phyloP scores from a whole-genome alignment of 2,113 vertebrate species.

The Leptobrachium leishanense region DNA sequence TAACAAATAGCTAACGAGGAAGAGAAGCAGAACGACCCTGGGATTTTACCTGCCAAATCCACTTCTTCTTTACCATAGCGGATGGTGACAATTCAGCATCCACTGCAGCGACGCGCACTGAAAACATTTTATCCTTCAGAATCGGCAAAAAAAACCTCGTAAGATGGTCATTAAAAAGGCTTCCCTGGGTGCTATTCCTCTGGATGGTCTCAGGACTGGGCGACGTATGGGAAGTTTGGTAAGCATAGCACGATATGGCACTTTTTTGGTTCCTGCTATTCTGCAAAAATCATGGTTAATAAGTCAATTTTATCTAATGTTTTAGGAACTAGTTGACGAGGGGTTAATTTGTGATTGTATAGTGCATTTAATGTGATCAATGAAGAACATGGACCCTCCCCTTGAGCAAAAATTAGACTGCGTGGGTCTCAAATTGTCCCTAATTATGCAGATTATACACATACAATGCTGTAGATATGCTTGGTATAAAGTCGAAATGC shows the following conservation, averaged over 20 bases:
- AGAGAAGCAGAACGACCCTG: slow-evolving; percentile 10
- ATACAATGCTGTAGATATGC: too few species aligned
- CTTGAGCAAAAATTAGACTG: too few species aligned
- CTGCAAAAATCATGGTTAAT: too few species aligned
- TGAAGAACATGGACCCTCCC: too few species aligned
- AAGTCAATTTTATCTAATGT: too few species aligned
- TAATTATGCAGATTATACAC: too few species aligned
- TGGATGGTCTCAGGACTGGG: slow-evolving; percentile 1
- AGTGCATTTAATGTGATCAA: too few species aligned
- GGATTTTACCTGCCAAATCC: not conserved
- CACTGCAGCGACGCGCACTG: not conserved
- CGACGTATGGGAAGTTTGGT: slow-evolving; percentile 1
- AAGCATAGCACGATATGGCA: not conserved
- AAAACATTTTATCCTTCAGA: not conserved
- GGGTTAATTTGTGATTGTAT: too few species aligned
- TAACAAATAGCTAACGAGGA: slow-evolving; percentile 4
- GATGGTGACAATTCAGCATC: not conserved
- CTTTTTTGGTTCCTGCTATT: too few species aligned
- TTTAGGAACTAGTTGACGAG: too few species aligned
- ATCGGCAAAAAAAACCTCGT: not conserved
- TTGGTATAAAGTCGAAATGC: too few species aligned
- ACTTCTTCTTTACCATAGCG: not conserved
- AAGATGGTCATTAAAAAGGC: not conserved
- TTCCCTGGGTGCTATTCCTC: not conserved
- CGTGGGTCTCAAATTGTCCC: too few species aligned